Conservation (phyloP, 2,888 invertebrate species). For the Scelioninae gen. 1 region DNA sequence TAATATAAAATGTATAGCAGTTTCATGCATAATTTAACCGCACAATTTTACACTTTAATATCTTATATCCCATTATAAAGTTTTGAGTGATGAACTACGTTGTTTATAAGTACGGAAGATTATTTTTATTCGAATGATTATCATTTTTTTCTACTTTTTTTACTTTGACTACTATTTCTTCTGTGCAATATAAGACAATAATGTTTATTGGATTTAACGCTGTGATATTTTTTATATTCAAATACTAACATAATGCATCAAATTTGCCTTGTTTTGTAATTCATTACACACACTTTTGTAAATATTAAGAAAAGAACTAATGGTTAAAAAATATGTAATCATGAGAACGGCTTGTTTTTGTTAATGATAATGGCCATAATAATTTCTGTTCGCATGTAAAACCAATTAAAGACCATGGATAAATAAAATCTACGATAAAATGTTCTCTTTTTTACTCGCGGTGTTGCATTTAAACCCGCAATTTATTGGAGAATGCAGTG, state of each 20-base stretch:
- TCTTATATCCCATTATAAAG: constrained; percentile 32
- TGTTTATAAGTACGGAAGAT: constrained; percentile 24
- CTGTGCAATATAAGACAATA: too few species aligned
- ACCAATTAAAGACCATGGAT: constrained; percentile 9
- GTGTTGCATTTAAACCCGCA: neutral
- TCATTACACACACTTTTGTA: too few species aligned
- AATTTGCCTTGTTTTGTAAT: too few species aligned
- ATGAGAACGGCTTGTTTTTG: too few species aligned
- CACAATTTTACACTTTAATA: constrained; percentile 48
- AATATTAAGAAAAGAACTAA: too few species aligned
- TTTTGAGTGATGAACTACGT: constrained; percentile 33
- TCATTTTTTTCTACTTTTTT: too few species aligned
- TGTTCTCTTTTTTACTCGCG: neutral
- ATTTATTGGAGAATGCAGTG: constrained; percentile 8
- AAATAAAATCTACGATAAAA: constrained; percentile 9
- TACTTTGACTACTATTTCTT: too few species aligned
- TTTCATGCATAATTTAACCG: constrained; percentile 56
- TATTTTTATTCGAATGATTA: neutral
- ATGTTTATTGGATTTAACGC: too few species aligned
- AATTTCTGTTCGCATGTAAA: constrained; percentile 4
- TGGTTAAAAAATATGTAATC: too few species aligned
- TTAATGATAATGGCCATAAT: neutral
- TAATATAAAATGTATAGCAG: constrained; percentile 52
- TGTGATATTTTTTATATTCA: too few species aligned
- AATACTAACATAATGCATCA: too few species aligned